Percentiles rank a stretch among this genome's conserved stretches.
phyloP scores from a whole-genome alignment of 2,888 invertebrate species.

The Tridacna gigas region DNA sequence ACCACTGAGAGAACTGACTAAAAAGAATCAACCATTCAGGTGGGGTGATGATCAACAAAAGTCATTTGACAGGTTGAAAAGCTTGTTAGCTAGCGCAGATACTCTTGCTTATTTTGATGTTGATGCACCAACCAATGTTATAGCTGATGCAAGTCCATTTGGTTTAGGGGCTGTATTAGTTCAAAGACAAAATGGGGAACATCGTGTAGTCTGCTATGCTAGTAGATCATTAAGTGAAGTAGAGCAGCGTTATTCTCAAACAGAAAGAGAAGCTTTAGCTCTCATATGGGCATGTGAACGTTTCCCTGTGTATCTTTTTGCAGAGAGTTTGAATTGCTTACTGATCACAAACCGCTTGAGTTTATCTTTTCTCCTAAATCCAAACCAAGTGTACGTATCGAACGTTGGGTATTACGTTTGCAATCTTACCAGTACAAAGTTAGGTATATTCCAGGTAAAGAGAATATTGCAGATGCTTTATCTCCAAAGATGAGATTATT shows the following conservation, averaged over 20 bases:
- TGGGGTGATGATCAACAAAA: slow-evolving; percentile 21
- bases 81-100: not conserved
- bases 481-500: no score
- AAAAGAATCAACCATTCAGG: not conserved
- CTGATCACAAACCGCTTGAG: slow-evolving; percentile 75
- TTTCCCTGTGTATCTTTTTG: slow-evolving; percentile 69
- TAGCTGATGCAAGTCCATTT: slow-evolving; percentile 37
- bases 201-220: slow-evolving; percentile 51
- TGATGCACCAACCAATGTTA: slow-evolving; percentile 6
- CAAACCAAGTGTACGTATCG: slow-evolving; percentile 71
- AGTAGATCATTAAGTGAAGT: slow-evolving; percentile 55
- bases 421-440: slow-evolving; percentile 63
- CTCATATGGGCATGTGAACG: slow-evolving; percentile 72
- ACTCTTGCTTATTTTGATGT: slow-evolving; percentile 25
- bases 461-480: slow-evolving; percentile 50
- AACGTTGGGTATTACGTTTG: slow-evolving; percentile 69
- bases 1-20: not conserved
- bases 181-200: slow-evolving; percentile 41
- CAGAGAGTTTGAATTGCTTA: slow-evolving; percentile 64
- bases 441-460: slow-evolving; percentile 44
- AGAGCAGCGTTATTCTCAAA: slow-evolving; percentile 65
- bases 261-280: slow-evolving; percentile 63
- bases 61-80: slow-evolving; percentile 11
- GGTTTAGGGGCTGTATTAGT: slow-evolving; percentile 38
- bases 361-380: slow-evolving; percentile 66